Conservation (phyloP, 2,113 vertebrate genomes). For the Xenopus laevis region DNA sequence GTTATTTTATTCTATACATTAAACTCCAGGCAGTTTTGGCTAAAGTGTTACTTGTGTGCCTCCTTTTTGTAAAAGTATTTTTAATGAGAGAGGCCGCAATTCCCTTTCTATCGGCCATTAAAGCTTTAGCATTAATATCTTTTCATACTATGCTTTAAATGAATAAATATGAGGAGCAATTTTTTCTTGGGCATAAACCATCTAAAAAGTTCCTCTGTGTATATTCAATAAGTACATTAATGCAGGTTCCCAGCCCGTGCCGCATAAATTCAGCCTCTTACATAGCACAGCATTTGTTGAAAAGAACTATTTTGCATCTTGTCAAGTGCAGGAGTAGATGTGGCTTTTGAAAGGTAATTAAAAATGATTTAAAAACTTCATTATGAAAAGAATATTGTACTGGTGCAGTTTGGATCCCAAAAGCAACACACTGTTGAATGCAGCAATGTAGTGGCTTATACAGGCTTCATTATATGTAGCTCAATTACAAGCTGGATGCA, state of each 20-base stretch:
- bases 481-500: not conserved
- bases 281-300: slow-evolving; percentile 36
- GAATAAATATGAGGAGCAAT: slow-evolving; percentile 19
- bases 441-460: not conserved
- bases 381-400: slow-evolving; percentile 40
- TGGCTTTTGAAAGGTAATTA: slow-evolving; percentile 40
- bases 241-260: slow-evolving; percentile 24
- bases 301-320: slow-evolving; percentile 37
- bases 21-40: no score
- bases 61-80: no score
- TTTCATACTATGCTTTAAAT: slow-evolving; percentile 18
- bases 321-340: slow-evolving; percentile 18
- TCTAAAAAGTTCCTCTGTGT: slow-evolving; percentile 28
- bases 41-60: no score
- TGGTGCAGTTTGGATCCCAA: slow-evolving; percentile 23
- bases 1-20: no score
- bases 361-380: slow-evolving; percentile 44
- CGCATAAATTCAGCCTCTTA: slow-evolving; percentile 16
- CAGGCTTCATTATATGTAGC: slow-evolving; percentile 1
- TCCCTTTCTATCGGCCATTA: slow-evolving; percentile 10
- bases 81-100: not conserved
- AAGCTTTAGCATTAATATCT: slow-evolving; percentile 17
- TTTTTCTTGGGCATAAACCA: slow-evolving; percentile 10
- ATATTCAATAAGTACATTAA: slow-evolving; percentile 35
- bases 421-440: slow-evolving; percentile 18